Conservation (phyloP, 1,140 invertebrate species). For the Polypedilum vanderplanki region DNA sequence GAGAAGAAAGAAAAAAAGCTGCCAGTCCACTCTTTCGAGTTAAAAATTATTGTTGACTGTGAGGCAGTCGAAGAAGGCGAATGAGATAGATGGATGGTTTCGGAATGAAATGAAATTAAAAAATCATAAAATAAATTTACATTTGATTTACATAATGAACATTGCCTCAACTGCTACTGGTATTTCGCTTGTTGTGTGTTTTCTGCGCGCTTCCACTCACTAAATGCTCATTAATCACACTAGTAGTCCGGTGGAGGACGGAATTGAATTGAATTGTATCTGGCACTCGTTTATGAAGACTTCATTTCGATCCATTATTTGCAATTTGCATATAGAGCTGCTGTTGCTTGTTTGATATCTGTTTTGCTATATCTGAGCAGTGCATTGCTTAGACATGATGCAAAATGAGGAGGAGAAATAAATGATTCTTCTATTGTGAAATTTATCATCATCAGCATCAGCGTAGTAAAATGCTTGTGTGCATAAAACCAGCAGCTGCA, state of each 20-base stretch:
- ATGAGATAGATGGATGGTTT: background rate
- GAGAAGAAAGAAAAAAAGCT: too few species aligned
- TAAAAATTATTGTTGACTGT: too few species aligned
- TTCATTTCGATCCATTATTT: slow-evolving; percentile 9
- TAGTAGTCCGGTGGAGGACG: background rate
- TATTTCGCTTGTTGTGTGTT: background rate
- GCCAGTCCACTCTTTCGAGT: too few species aligned
- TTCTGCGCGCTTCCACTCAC: slow-evolving; percentile 1
- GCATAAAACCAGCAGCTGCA: slow-evolving; percentile 1
- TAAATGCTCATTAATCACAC: slow-evolving; percentile 15
- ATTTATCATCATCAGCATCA: slow-evolving; percentile 3
- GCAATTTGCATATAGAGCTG: background rate
- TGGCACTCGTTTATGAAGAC: background rate
- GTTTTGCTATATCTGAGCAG: too few species aligned
- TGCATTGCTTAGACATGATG: too few species aligned
- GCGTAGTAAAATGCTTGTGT: background rate
- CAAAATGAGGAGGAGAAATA: too few species aligned
- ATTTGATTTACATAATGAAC: slow-evolving; percentile 27
- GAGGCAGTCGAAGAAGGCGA: too few species aligned
- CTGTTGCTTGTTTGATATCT: too few species aligned
- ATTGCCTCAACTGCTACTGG: slow-evolving; percentile 7
- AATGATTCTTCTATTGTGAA: slow-evolving; percentile 1
- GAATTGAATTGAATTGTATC: background rate
- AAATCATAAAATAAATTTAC: slow-evolving; percentile 29
- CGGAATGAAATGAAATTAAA: slow-evolving; percentile 22